Percentiles rank a stretch among this genome's conserved stretches.
Evolutionary conservation across 2,888 invertebrate genomes (phyloP).

Genomic region (Venustoraphidia nigricollis): DNA sequence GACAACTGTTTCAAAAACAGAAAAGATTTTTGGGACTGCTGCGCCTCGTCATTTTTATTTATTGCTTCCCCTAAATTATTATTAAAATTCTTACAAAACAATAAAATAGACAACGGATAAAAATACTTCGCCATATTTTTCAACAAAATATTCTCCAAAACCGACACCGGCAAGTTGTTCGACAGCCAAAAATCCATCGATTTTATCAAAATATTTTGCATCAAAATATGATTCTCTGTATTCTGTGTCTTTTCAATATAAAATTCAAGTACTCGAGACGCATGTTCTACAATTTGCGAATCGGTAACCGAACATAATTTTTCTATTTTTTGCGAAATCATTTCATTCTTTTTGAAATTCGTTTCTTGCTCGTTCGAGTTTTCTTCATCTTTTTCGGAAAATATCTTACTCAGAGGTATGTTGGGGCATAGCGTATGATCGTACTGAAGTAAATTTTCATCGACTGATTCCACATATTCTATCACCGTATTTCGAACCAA

Average conservation of each 20-base stretch:
- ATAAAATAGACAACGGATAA: constrained; percentile 27
- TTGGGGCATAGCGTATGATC: constrained; percentile 4
- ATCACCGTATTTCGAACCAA: constrained; percentile 8
- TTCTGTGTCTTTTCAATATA: constrained; percentile 25
- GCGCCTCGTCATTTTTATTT: constrained; percentile 16
- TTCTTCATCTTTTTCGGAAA: constrained; percentile 7
- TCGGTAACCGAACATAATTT: constrained; percentile 22
- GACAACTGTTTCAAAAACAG: constrained; percentile 29
- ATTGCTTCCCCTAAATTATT: constrained; percentile 23
- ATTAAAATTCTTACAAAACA: constrained; percentile 29
- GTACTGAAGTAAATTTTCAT: constrained; percentile 5
- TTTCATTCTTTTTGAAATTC: constrained; percentile 9
- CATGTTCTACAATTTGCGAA: constrained; percentile 22
- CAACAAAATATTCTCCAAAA: constrained; percentile 25
- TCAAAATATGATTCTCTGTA: constrained; percentile 28
- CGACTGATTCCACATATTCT: constrained; percentile 9
- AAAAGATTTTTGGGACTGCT: constrained; percentile 21
- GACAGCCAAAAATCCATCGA: constrained; percentile 29
- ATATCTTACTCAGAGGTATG: neutral
- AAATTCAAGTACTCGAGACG: constrained; percentile 25
- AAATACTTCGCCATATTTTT: constrained; percentile 31
- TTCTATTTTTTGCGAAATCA: constrained; percentile 19
- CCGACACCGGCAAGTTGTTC: constrained; percentile 24
- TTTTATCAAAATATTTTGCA: constrained; percentile 28
- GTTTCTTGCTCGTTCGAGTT: constrained; percentile 11